Percentiles rank a stretch among this genome's conserved stretches.
Conservation (phyloP, 1,140 invertebrate species). For the Zaprionus taronus region DNA sequence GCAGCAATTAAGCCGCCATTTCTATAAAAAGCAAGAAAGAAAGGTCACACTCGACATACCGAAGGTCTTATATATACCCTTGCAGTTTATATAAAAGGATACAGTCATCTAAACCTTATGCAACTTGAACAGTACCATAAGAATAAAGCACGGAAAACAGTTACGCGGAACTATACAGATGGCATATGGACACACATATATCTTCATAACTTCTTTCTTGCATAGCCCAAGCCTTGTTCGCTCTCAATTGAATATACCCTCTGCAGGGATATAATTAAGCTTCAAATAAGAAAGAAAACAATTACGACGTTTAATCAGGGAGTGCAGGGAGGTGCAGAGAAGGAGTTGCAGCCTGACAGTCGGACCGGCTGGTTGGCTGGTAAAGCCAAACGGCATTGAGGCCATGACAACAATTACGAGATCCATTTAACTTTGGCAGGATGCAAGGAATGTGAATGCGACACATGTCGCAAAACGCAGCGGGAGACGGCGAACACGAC, state of each 20-base stretch:
- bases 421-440: slow-evolving; percentile 82
- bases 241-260: not conserved
- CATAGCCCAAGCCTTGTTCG: too few relatives aligned
- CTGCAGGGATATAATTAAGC: slow-evolving; percentile 34
- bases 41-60: not conserved
- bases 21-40: slow-evolving; percentile 56
- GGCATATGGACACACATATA: too few relatives aligned
- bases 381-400: slow-evolving; percentile 19
- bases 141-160: too few relatives aligned
- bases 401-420: slow-evolving; percentile 79
- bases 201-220: too few relatives aligned
- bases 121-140: too few relatives aligned
- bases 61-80: not conserved
- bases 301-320: slow-evolving; percentile 36
- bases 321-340: not conserved
- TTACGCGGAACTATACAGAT: too few relatives aligned
- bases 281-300: slow-evolving; percentile 63
- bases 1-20: slow-evolving; percentile 79
- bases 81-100: too few relatives aligned
- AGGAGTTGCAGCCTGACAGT: not conserved
- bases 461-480: slow-evolving; percentile 80
- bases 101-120: too few relatives aligned
- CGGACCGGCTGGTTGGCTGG: not conserved
- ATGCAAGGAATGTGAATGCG: slow-evolving; percentile 80
- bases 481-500: slow-evolving; percentile 45